These are phyloP conservation scores for Laticauda laticaudata DNA, from an alignment of 2,113 vertebrate species.

Conservation along the genomic window DNA sequence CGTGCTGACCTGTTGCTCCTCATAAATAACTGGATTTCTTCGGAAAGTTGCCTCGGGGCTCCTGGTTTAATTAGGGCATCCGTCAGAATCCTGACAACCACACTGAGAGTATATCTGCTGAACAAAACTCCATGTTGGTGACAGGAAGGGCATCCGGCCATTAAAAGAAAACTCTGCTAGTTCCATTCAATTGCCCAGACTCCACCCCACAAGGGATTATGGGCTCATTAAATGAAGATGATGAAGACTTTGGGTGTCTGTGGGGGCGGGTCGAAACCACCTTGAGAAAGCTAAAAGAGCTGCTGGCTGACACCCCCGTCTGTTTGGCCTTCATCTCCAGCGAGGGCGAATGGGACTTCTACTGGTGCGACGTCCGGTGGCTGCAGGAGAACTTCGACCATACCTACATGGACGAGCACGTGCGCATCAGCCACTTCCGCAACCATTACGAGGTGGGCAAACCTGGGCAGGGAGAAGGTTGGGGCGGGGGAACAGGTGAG, in stretches of 20 bases:
- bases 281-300: background rate
- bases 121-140: too few relatives aligned
- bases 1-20: too few relatives aligned
- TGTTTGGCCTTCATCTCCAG: slow-evolving; percentile 57
- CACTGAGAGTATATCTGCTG: too few relatives aligned
- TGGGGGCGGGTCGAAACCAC: background rate
- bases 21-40: too few relatives aligned
- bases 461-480: background rate
- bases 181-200: too few relatives aligned
- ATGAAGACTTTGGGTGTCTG: background rate
- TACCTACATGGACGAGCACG: slow-evolving; percentile 85
- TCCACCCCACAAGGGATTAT: too few relatives aligned
- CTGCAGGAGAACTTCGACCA: slow-evolving; percentile 87
- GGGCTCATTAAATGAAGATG: too few relatives aligned
- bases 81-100: too few relatives aligned
- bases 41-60: too few relatives aligned
- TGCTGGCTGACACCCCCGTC: background rate
- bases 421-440: slow-evolving; percentile 86
- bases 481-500: background rate
- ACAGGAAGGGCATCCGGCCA: too few relatives aligned
- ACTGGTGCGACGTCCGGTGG: slow-evolving; percentile 89
- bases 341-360: slow-evolving; percentile 89
- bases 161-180: too few relatives aligned
- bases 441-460: slow-evolving; percentile 87
- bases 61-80: too few relatives aligned